phyloP scores from a whole-genome alignment of 2,113 vertebrate species.

The Irena cyanogastra region DNA sequence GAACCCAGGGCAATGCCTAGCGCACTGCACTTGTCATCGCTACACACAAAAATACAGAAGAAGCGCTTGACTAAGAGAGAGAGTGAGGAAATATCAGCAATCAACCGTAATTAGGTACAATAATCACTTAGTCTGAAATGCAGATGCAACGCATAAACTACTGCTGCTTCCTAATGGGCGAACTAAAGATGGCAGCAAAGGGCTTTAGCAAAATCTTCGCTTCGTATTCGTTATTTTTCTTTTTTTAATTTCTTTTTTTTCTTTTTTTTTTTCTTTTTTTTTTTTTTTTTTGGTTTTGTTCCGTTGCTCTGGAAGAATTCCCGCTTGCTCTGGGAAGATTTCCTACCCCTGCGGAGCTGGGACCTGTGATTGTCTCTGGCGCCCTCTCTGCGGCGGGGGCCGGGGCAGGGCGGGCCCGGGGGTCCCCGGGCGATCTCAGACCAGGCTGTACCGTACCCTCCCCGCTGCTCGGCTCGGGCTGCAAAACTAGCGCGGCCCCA shows the following conservation, averaged over 20 bases:
- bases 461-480: neutral
- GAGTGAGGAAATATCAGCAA: slow-evolving; percentile 72
- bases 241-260: neutral
- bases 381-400: slow-evolving; percentile 69
- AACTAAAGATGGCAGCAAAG: slow-evolving; percentile 65
- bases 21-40: slow-evolving; percentile 69
- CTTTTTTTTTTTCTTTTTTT: neutral
- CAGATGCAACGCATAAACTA: slow-evolving; percentile 79
- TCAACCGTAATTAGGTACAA: slow-evolving; percentile 73
- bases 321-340: slow-evolving; percentile 73
- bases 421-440: slow-evolving; percentile 16
- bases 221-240: neutral
- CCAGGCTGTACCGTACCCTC: neutral
- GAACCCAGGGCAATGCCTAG: slow-evolving; percentile 81
- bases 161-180: slow-evolving; percentile 76
- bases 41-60: slow-evolving; percentile 78
- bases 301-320: slow-evolving; percentile 80
- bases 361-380: slow-evolving; percentile 95
- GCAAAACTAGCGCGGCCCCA: slow-evolving; percentile 47
- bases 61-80: slow-evolving; percentile 73
- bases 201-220: slow-evolving; percentile 80
- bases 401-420: neutral
- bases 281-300: neutral
- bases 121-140: slow-evolving; percentile 78
- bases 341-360: slow-evolving; percentile 73